Evolutionary conservation across 2,113 vertebrate species (phyloP).

Genomic region (cattle (Bos taurus)): ARS-UCD2.0 NC_037347.1:30261001-30261500

Average conservation of each 20-base stretch:
- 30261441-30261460: not conserved
- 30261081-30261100: not conserved
- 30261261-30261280: not conserved
- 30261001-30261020: not conserved
- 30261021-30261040: not conserved
- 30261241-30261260: not conserved
- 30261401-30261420: not conserved
- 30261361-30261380: not conserved
- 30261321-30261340: not conserved
- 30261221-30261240: not conserved
- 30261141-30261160: not conserved
- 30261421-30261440: not conserved
- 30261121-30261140: not conserved
- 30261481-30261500: not conserved
- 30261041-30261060: not conserved
- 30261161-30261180: not conserved
- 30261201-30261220: no score
- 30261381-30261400: not conserved
- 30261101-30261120: not conserved
- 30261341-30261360: not conserved
- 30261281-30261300: not conserved
- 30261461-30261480: not conserved
- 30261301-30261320: not conserved
- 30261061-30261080: not conserved
- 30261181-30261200: no score